These are phyloP conservation scores for Meliscaeva auricollis DNA, from an alignment of 2,888 invertebrate species.

Conservation along the genomic window DNA sequence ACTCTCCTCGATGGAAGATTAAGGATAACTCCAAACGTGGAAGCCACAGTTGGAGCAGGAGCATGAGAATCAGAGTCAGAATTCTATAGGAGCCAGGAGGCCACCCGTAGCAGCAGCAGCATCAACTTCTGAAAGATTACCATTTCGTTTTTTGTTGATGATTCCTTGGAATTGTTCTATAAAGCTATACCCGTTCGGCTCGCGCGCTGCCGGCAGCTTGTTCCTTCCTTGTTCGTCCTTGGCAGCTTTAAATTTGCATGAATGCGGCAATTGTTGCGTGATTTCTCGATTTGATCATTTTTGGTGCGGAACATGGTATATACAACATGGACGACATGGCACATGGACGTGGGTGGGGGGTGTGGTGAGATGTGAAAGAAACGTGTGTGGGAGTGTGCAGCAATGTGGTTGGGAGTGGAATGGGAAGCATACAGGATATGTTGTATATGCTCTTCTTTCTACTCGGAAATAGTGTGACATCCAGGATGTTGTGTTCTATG, in stretches of 20 bases:
- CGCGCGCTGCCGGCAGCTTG: neutral
- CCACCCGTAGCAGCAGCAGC: constrained; percentile 4
- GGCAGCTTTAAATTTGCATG: constrained; percentile 57
- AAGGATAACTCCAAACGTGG: constrained; percentile 44
- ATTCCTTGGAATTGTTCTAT: constrained; percentile 47
- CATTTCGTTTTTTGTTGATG: constrained; percentile 38
- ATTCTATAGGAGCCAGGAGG: neutral
- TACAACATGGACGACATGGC: neutral
- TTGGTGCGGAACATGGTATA: constrained; percentile 5
- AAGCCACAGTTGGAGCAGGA: neutral
- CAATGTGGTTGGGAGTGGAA: neutral
- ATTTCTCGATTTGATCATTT: constrained; percentile 71
- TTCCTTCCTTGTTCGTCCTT: constrained; percentile 36
- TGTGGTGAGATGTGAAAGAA: neutral
- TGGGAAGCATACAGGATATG: constrained; percentile 1
- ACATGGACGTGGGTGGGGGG: no score
- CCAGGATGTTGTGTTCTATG: constrained; percentile 32
- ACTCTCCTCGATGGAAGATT: constrained; percentile 49
- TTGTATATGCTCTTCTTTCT: neutral
- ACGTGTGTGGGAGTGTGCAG: constrained; percentile 3
- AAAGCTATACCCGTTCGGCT: neutral
- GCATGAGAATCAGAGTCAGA: neutral
- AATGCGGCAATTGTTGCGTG: constrained; percentile 66
- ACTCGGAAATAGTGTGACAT: constrained; percentile 37
- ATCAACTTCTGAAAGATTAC: constrained; percentile 40